phyloP scores from a whole-genome alignment of 1,140 invertebrate species.

The Choristoneura fumiferana region DNA sequence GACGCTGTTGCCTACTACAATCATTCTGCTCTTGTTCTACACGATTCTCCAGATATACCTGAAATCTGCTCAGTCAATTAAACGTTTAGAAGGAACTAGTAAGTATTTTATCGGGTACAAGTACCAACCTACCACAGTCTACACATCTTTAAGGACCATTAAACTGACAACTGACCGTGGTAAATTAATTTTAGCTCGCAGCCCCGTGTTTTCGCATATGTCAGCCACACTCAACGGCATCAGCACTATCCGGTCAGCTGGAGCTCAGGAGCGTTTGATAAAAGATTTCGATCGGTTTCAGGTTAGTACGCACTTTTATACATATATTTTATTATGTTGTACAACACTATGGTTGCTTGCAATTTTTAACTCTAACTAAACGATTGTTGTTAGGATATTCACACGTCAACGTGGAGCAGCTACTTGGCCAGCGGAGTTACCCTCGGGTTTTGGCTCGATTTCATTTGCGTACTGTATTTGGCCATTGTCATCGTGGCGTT shows the following conservation, averaged over 20 bases:
- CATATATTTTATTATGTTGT: no score
- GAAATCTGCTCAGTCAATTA: constrained; percentile 90
- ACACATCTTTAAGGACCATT: no score
- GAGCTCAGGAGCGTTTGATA: constrained; percentile 82
- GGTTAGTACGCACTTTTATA: constrained; percentile 29
- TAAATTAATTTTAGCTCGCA: constrained; percentile 77
- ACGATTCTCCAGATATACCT: constrained; percentile 88
- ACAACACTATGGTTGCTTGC: no score
- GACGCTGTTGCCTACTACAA: constrained; percentile 84
- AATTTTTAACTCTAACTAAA: no score
- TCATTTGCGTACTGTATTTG: constrained; percentile 83
- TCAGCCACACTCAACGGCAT: constrained; percentile 88
- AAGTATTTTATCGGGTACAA: constrained; percentile 47
- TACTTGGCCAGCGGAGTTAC: constrained; percentile 71
- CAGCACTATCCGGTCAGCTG: constrained; percentile 88
- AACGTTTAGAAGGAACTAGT: constrained; percentile 91
- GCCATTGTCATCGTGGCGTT: constrained; percentile 75
- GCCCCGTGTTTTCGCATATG: constrained; percentile 91
- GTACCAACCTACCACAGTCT: no score
- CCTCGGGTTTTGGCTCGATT: constrained; percentile 78
- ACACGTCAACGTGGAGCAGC: constrained; percentile 73
- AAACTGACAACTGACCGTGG: no score
- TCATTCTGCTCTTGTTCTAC: constrained; percentile 85
- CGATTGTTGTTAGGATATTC: constrained; percentile 63
- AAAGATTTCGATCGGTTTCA: constrained; percentile 83